phyloP scores from a whole-genome alignment of 1,140 invertebrate species.

The Trichomalopsis sarcophagae region DNA sequence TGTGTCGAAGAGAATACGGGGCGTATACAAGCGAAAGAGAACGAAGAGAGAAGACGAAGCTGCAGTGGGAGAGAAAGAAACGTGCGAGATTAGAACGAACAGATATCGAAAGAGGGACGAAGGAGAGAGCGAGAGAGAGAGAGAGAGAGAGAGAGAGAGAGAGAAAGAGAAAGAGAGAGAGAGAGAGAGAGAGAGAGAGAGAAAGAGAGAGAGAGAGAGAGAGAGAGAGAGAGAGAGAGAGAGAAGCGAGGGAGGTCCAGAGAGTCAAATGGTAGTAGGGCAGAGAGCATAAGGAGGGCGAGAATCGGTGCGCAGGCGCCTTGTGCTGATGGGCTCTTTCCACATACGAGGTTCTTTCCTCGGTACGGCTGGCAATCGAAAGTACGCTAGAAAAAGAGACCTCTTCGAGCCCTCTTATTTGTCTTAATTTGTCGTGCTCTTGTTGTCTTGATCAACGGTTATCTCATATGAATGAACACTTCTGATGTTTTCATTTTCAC shows the following conservation, averaged over 20 bases:
- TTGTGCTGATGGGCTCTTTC: neutral
- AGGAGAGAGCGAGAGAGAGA: neutral
- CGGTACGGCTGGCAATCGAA: constrained; percentile 2
- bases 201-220: no score
- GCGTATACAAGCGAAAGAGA: neutral
- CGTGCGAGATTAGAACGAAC: constrained; percentile 8
- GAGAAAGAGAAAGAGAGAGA: neutral
- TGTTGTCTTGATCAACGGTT: neutral
- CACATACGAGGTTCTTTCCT: neutral
- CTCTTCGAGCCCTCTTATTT: neutral
- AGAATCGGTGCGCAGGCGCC: neutral
- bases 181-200: no score
- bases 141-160: no score
- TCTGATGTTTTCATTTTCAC: neutral
- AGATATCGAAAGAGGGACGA: constrained; percentile 23
- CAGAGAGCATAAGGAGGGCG: neutral
- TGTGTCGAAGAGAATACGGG: neutral
- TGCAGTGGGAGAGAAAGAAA: constrained; percentile 22
- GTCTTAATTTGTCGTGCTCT: neutral
- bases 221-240: no score
- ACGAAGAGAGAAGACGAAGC: neutral
- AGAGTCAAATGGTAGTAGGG: neutral
- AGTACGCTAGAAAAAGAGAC: constrained; percentile 36
- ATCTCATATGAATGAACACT: neutral
- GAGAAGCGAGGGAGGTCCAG: constrained; percentile 7